Evolutionary conservation across 2,888 invertebrate genomes (phyloP).

Genomic region (Lumbricus terrestris): DNA sequence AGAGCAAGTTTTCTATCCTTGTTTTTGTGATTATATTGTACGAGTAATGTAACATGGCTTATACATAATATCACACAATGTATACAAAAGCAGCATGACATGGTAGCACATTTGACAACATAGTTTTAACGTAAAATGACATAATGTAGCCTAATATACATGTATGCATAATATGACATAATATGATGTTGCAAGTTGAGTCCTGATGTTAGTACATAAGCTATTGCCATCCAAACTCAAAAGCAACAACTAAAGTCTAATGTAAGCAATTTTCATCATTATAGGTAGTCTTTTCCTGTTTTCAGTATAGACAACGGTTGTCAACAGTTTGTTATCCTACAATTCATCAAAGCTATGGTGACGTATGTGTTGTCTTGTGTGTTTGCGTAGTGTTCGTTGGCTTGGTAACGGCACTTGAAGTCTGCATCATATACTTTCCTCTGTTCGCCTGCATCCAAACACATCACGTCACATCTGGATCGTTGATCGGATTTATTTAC

Average conservation of each 20-base stretch:
- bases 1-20: neutral
- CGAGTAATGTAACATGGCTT: neutral
- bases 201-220: too few species aligned
- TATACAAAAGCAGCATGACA: neutral
- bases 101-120: neutral
- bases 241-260: too few species aligned
- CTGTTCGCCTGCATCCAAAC: constrained; percentile 31
- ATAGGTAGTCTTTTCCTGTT: neutral
- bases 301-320: neutral
- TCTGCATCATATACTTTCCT: constrained; percentile 29
- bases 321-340: neutral
- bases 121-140: neutral
- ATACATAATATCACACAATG: neutral
- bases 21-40: neutral
- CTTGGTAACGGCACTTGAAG: constrained; percentile 17
- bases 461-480: constrained; percentile 20
- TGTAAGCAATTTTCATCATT: neutral
- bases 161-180: neutral
- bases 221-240: too few species aligned
- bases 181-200: too few species aligned
- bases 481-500: constrained; percentile 21
- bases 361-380: neutral
- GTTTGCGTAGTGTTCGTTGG: constrained; percentile 20
- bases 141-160: neutral
- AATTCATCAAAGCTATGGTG: neutral